Evolutionary conservation across 2,113 vertebrate genomes (phyloP).

Genomic region (Clarias macrocephalus): DNA sequence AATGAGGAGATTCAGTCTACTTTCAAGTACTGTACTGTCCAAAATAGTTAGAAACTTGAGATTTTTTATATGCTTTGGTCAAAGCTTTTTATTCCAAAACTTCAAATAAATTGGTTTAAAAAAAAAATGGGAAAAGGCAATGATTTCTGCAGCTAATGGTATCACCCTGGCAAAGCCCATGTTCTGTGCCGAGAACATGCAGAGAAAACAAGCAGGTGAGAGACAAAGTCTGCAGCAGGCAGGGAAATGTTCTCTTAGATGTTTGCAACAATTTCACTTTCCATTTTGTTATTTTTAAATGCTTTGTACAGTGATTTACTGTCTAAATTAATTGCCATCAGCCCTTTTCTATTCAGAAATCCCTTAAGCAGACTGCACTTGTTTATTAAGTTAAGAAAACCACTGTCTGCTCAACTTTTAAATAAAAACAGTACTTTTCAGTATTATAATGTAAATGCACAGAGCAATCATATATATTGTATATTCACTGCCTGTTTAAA

Average conservation of each 20-base stretch:
- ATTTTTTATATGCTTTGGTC: not conserved
- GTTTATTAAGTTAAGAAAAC: not conserved
- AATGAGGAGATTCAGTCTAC: not conserved
- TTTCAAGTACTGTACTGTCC: not conserved
- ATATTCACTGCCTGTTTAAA: too few species aligned
- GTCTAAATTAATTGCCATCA: not conserved
- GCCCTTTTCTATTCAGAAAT: not conserved
- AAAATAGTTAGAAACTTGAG: not conserved
- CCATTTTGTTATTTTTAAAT: not conserved
- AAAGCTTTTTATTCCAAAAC: not conserved
- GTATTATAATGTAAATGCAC: not conserved
- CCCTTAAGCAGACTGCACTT: not conserved
- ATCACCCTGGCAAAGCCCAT: not conserved
- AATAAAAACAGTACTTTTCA: not conserved
- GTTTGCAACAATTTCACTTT: not conserved
- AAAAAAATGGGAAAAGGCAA: not conserved
- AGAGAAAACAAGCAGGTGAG: not conserved
- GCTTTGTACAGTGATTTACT: not conserved
- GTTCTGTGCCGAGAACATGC: not conserved
- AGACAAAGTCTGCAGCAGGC: not conserved
- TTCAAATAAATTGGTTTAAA: not conserved
- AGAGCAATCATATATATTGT: not conserved
- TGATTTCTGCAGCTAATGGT: not conserved
- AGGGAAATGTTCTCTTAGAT: not conserved
- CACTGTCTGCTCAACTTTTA: not conserved